Evolutionary conservation across 1,140 invertebrate genomes (phyloP).

Genomic region (Sarcophaga peregrina): DNA sequence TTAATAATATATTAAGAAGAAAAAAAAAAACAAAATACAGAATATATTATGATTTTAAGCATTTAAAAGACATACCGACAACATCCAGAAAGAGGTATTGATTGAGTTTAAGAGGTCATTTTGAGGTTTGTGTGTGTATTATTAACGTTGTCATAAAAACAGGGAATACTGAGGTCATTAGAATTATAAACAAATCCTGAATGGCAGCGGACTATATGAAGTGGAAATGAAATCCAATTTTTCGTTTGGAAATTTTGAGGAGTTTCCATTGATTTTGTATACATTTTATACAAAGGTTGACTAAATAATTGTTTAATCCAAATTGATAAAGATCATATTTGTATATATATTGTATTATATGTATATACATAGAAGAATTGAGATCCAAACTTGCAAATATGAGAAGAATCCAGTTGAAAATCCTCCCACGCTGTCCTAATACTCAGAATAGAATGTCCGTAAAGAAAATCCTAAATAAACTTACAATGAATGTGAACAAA

Average conservation of each 20-base stretch:
- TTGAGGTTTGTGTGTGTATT: not conserved
- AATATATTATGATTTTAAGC: conserved; percentile 6
- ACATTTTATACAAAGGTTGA: not conserved
- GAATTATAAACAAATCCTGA: conserved; percentile 4
- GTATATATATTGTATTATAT: not conserved
- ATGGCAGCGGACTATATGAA: not conserved
- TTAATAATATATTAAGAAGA: conserved; percentile 7
- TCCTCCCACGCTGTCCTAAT: conserved; percentile 38
- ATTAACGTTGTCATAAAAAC: conserved; percentile 4
- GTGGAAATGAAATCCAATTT: conserved; percentile 8
- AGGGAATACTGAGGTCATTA: not conserved
- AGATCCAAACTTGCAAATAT: not conserved
- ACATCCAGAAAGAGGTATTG: conserved; percentile 7
- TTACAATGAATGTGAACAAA: not conserved
- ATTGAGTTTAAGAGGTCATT: conserved; percentile 9
- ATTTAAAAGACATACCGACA: conserved; percentile 8
- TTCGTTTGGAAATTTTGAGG: not conserved
- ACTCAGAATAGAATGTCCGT: not conserved
- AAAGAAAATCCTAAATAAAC: conserved; percentile 8
- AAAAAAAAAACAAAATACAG: not conserved
- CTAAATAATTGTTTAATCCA: conserved; percentile 11
- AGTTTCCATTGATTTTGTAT: not conserved
- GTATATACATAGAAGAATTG: not conserved
- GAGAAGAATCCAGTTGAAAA: conserved; percentile 27
- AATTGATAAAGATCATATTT: not conserved